Conservation (phyloP, 2,113 vertebrate genomes). For the Muntiacus muntjak region DNA sequence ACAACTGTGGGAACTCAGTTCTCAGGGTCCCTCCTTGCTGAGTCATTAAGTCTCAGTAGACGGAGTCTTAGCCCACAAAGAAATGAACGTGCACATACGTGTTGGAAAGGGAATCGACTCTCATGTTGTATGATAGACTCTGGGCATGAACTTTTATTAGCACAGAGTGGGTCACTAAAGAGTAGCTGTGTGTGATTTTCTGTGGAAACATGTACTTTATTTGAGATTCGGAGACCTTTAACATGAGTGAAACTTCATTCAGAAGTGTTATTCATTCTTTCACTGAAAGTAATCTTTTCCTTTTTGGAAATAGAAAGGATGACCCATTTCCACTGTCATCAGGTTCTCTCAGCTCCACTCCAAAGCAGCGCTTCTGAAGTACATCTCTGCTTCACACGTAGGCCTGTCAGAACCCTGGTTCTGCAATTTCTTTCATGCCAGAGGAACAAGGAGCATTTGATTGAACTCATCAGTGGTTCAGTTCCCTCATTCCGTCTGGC, state of each 20-base stretch:
- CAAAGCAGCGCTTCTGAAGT: not conserved
- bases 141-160: not conserved
- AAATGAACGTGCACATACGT: not conserved
- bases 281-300: not conserved
- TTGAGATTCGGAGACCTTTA: conserved; percentile 11
- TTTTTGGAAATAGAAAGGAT: not conserved
- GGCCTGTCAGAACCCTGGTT: not conserved
- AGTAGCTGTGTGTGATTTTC: not conserved
- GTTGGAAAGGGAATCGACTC: not conserved
- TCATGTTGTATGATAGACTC: not conserved
- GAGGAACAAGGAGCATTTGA: not conserved
- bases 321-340: not conserved
- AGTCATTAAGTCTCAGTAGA: not conserved
- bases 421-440: not conserved
- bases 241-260: not conserved
- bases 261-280: not conserved
- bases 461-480: not conserved
- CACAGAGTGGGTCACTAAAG: not conserved
- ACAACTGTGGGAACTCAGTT: not conserved
- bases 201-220: not conserved
- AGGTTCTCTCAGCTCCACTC: not conserved
- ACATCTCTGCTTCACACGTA: not conserved
- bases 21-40: not conserved
- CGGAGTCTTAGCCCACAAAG: not conserved
- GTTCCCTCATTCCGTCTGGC: not conserved